Conservation (phyloP, 2,113 vertebrate genomes). For the Actenoides lindsayi region DNA sequence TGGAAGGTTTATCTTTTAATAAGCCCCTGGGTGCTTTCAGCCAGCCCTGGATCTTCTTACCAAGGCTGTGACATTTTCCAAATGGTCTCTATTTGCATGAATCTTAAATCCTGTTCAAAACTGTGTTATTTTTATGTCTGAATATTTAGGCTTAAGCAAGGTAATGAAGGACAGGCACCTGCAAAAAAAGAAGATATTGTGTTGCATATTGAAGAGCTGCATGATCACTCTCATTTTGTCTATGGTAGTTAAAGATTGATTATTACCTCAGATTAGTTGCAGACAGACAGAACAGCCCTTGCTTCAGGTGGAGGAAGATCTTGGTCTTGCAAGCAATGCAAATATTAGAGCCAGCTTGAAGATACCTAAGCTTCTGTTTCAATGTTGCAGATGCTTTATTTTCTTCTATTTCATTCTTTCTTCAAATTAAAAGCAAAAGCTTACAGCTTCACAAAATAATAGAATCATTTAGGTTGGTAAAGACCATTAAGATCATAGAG, state of each 20-base stretch:
- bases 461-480: too few species aligned
- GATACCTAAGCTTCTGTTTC: background rate
- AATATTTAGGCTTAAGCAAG: background rate
- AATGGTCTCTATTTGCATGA: background rate
- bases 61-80: slow-evolving; percentile 17
- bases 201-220: background rate
- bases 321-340: background rate
- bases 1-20: slow-evolving; percentile 40
- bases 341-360: background rate
- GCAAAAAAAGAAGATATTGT: background rate
- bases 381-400: background rate
- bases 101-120: background rate
- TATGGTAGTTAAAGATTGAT: background rate
- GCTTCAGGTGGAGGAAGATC: background rate
- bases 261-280: background rate
- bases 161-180: background rate
- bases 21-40: background rate
- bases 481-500: too few species aligned
- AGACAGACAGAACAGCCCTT: background rate
- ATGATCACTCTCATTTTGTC: background rate
- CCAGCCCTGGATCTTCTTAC: background rate
- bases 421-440: background rate
- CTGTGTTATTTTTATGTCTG: background rate
- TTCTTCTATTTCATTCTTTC: background rate
- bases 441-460: background rate